Conservation (phyloP, 1,140 invertebrate species). For the Lasaia peninsularis region DNA sequence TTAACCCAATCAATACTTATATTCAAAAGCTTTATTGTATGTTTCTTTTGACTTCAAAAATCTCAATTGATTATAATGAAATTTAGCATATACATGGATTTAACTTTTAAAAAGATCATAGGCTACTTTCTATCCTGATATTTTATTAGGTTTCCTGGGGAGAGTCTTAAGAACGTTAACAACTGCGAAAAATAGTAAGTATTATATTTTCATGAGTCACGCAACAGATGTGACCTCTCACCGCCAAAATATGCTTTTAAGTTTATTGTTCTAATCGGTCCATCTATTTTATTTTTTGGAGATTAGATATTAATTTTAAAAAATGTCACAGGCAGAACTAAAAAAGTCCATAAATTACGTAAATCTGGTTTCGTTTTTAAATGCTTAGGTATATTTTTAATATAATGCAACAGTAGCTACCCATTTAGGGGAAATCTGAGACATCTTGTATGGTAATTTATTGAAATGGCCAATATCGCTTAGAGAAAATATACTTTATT, state of each 20-base stretch:
- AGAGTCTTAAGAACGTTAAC: no score
- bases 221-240: no score
- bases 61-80: no score
- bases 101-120: no score
- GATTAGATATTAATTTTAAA: neutral
- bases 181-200: no score
- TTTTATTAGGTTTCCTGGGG: no score
- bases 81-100: no score
- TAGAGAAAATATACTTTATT: neutral
- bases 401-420: conserved; percentile 36
- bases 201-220: neutral
- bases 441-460: conserved; percentile 28
- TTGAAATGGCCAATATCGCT: conserved; percentile 22
- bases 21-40: no score
- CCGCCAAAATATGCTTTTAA: no score
- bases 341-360: conserved; percentile 1
- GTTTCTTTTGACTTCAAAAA: no score
- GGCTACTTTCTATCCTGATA: no score
- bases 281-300: neutral
- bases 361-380: conserved; percentile 18
- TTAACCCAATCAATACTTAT: no score
- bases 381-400: conserved; percentile 19
- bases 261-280: neutral
- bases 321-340: neutral
- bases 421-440: conserved; percentile 19